Evolutionary conservation across 2,113 vertebrate species (phyloP), one percentile per base, ranked within the genome.

Genomic region (Lagopus muta): DNA sequence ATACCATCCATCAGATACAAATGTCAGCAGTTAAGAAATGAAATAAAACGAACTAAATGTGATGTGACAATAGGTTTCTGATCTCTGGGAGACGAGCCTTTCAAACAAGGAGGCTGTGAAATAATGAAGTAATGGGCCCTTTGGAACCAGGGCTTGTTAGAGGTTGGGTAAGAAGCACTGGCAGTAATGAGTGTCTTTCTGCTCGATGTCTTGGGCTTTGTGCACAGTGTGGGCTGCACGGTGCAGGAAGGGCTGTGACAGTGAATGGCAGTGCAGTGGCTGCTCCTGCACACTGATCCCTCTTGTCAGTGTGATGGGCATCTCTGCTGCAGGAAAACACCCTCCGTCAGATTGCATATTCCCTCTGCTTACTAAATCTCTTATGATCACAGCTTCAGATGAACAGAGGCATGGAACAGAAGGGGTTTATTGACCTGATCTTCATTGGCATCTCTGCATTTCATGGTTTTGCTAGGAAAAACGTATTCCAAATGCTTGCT

Each of bases 281-380:
- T 89, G 69, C 86, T 61, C 58, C 50, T 71, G 40, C 82, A 42
- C 7, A 2, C 75, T 55, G 30, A 80, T 93, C 87, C 4, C 0
- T 34, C 36, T 52, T 92, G 78, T 86, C 91, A 82, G 13, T 30
- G 28, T 88, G 90, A 86, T 82, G 55, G 54, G 90, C 75, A 10
- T 70, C 54, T 42, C 64, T 88, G 83, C 93, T 1, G 38, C 88
- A 25, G 86, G 77, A 80, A 71, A 57, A 80, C 47, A 36, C 82
- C 89, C 62, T 69, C 70, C 89, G 93, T 96, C 91, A 86, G 21
- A 17, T 89, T 89, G 69, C 82, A 16, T 82, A 55, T 96, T 94
- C 43, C 32, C 62, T 82, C 67, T 11, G 11, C 86, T 94, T 96
- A 54, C 74, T 91, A 21, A 71, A 89, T 90, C 67, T 86, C 93